phyloP scores from a whole-genome alignment of 2,113 vertebrate genomes.

The Bolborhynchus lineola region DNA sequence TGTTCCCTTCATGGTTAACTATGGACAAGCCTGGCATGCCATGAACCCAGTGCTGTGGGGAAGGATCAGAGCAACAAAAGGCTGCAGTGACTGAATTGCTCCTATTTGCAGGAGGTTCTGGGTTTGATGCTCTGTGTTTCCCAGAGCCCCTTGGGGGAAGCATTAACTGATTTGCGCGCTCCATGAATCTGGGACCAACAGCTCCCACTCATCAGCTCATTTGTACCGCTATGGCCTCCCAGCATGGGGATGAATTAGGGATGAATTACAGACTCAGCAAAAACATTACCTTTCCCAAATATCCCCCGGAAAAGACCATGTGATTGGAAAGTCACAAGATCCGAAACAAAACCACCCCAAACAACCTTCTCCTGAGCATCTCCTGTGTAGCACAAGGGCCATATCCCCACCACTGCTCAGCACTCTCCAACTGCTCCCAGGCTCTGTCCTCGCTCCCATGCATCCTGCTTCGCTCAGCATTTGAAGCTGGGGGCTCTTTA shows the following conservation, averaged over 20 bases:
- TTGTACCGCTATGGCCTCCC: not conserved
- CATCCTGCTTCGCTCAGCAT: not conserved
- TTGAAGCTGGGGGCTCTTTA: not conserved
- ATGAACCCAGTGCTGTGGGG: not conserved
- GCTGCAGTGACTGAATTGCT: not conserved
- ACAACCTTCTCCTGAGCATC: not conserved
- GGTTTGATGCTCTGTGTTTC: not conserved
- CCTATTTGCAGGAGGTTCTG: not conserved
- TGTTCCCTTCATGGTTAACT: not conserved
- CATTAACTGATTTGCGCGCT: not conserved
- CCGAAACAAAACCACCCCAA: not conserved
- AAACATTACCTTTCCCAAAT: not conserved
- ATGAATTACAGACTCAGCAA: not conserved
- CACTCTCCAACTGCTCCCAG: not conserved
- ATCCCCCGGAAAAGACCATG: not conserved
- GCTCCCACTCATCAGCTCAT: fast-evolving
- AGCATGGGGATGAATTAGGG: not conserved
- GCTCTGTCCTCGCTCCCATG: not conserved
- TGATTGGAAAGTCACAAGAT: not conserved
- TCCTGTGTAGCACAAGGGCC: not conserved
- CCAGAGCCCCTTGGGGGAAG: not conserved
- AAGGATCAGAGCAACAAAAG: fast-evolving
- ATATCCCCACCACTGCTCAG: not conserved
- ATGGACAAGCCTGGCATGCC: not conserved
- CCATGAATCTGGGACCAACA: fast-evolving